Percentiles rank a stretch among this genome's conserved stretches.
Conservation (phyloP, 2,888 invertebrate species). For the Lasioglossum oenotherae region DNA sequence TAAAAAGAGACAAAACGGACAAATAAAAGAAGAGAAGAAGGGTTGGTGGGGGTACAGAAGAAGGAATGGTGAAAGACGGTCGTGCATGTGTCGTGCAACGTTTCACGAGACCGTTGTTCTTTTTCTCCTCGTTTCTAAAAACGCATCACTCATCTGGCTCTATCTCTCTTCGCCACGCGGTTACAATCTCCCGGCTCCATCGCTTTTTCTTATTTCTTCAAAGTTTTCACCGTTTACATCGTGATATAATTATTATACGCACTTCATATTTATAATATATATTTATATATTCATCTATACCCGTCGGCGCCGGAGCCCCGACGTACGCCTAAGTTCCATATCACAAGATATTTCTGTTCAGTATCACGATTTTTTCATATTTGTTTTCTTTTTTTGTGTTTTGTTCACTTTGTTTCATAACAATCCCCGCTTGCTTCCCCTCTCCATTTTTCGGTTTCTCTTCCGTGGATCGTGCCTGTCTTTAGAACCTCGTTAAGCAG, state of each 20-base stretch:
- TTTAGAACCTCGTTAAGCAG: background rate
- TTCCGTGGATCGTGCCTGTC: slow-evolving; percentile 18
- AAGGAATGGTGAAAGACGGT: slow-evolving; percentile 32
- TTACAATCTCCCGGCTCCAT: slow-evolving; percentile 27
- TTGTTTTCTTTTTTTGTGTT: background rate
- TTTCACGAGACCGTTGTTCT: slow-evolving; percentile 52
- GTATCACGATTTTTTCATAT: slow-evolving; percentile 74
- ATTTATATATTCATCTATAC: slow-evolving; percentile 65
- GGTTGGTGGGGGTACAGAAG: background rate
- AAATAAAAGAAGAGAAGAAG: background rate
- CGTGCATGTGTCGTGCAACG: slow-evolving; percentile 49
- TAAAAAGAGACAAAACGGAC: background rate
- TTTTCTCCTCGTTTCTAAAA: slow-evolving; percentile 24
- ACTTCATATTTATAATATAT: slow-evolving; percentile 51
- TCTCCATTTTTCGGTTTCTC: slow-evolving; percentile 18
- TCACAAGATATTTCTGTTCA: slow-evolving; percentile 79
- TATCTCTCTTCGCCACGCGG: slow-evolving; percentile 33
- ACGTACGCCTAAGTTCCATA: slow-evolving; percentile 75
- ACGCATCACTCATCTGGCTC: slow-evolving; percentile 32
- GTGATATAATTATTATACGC: slow-evolving; percentile 54
- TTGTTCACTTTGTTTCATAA: slow-evolving; percentile 17
- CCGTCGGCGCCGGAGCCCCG: slow-evolving; percentile 66
- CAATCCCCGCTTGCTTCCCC: slow-evolving; percentile 13
- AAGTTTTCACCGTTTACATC: slow-evolving; percentile 54
- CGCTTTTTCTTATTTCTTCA: background rate